Evolutionary conservation across 2,888 invertebrate species (phyloP).

Genomic region (Gymnoscelis rufifasciata): DNA sequence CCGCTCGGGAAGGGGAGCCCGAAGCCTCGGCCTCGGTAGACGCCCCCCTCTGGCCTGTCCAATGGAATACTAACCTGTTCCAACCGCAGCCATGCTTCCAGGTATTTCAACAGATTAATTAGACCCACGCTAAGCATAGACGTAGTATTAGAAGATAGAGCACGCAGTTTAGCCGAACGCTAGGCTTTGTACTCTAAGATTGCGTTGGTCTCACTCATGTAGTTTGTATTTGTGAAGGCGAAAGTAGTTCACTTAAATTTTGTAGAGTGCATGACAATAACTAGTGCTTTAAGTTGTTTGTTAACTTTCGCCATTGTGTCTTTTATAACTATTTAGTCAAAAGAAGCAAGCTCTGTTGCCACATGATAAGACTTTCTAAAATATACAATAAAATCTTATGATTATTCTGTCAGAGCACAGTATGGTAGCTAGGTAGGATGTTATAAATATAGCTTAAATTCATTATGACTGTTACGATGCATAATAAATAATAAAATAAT

Average conservation of each 20-base stretch:
- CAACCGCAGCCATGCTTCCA: slow-evolving; percentile 75
- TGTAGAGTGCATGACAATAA: slow-evolving; percentile 76
- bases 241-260: slow-evolving; percentile 33
- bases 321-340: slow-evolving; percentile 4
- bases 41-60: slow-evolving; percentile 63
- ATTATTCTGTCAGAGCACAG: slow-evolving; percentile 1
- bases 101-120: slow-evolving; percentile 80
- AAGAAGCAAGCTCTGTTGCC: slow-evolving; percentile 6
- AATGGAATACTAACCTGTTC: slow-evolving; percentile 66
- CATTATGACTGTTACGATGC: slow-evolving; percentile 5
- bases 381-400: slow-evolving; percentile 6
- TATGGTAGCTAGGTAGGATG: slow-evolving; percentile 6
- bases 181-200: slow-evolving; percentile 40
- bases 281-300: slow-evolving; percentile 59
- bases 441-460: background rate
- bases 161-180: slow-evolving; percentile 36
- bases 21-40: slow-evolving; percentile 41
- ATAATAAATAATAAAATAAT: slow-evolving; percentile 20
- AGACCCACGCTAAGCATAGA: slow-evolving; percentile 52
- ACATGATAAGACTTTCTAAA: slow-evolving; percentile 9
- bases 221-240: slow-evolving; percentile 44
- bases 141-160: slow-evolving; percentile 41
- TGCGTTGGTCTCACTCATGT: slow-evolving; percentile 59
- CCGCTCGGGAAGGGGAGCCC: slow-evolving; percentile 43
- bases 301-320: slow-evolving; percentile 37